Conservation (phyloP, 2,113 vertebrate species). For the Tursiops truncatus region DNA sequence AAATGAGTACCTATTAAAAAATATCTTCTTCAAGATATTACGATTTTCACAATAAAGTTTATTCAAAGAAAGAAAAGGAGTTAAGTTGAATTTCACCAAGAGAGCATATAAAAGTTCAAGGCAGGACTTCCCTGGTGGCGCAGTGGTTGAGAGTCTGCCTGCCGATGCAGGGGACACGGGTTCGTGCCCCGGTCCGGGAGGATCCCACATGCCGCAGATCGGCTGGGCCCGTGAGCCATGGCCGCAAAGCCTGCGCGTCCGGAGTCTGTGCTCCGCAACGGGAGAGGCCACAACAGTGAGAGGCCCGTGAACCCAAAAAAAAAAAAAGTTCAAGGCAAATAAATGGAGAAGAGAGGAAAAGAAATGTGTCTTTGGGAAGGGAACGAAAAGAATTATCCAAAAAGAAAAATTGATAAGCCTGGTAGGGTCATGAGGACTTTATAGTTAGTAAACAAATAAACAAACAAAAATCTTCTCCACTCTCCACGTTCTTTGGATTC, state of each 20-base stretch:
- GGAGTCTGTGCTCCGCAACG: too few relatives aligned
- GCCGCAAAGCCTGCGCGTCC: too few relatives aligned
- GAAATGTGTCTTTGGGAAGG: background rate
- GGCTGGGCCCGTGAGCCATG: too few relatives aligned
- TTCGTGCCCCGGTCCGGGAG: too few relatives aligned
- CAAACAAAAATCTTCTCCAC: background rate
- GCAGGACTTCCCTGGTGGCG: too few relatives aligned
- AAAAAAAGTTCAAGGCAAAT: background rate
- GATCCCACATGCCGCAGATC: too few relatives aligned
- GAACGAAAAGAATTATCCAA: background rate
- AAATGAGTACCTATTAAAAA: background rate
- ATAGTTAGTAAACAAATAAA: background rate
- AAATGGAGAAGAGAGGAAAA: background rate
- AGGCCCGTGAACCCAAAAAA: too few relatives aligned
- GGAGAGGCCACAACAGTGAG: too few relatives aligned
- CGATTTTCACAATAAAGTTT: background rate
- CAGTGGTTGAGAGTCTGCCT: too few relatives aligned
- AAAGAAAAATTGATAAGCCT: background rate
- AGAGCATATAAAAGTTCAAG: background rate
- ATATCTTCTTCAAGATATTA: background rate
- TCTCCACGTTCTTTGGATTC: background rate
- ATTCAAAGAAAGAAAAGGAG: background rate
- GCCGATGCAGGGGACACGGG: too few relatives aligned
- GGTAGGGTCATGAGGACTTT: background rate
- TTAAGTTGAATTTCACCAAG: slow-evolving; percentile 27